Percentiles rank a stretch among this genome's conserved stretches.
These are phyloP conservation scores for Lucinisca nassula DNA, from an alignment of 2,888 invertebrate species.

Conservation along the genomic window DNA sequence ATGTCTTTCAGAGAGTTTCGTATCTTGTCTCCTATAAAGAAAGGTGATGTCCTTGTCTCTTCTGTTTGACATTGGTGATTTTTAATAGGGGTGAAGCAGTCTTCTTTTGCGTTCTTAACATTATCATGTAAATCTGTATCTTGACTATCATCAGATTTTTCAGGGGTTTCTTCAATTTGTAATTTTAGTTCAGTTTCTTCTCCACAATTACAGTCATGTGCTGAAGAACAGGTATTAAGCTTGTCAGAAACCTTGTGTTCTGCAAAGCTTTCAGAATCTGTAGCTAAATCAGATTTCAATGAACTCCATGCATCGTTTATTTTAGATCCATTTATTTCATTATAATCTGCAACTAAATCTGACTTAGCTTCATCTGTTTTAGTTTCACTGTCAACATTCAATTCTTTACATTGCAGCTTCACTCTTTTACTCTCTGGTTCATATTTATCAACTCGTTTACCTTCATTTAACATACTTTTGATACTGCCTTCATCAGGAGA, in stretches of 20 bases:
- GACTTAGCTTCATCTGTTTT: not conserved
- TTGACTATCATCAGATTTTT: conserved; percentile 1
- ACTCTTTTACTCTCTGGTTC: not conserved
- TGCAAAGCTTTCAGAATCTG: too few relatives aligned
- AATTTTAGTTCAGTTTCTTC: not conserved
- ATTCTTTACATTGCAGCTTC: not conserved
- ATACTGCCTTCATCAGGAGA: not conserved
- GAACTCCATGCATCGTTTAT: too few relatives aligned
- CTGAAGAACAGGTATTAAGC: not conserved
- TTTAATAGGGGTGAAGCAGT: conserved; percentile 2
- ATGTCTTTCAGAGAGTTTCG: conserved; percentile 72
- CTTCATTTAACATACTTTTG: not conserved
- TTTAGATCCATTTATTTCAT: too few relatives aligned
- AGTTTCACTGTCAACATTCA: not conserved
- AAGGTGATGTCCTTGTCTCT: conserved; percentile 27
- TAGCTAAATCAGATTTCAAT: too few relatives aligned
- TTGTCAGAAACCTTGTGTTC: too few relatives aligned
- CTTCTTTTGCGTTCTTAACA: not conserved
- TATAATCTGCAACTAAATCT: too few relatives aligned
- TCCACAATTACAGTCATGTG: not conserved
- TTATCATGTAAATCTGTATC: not conserved
- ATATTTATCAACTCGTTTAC: not conserved
- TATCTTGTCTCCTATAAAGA: conserved; percentile 69
- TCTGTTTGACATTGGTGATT: not conserved
- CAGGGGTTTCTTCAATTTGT: not conserved